Base-by-base conservation (phyloP, 2,888 invertebrate species). In the Rhabditoides inermis region DNA sequence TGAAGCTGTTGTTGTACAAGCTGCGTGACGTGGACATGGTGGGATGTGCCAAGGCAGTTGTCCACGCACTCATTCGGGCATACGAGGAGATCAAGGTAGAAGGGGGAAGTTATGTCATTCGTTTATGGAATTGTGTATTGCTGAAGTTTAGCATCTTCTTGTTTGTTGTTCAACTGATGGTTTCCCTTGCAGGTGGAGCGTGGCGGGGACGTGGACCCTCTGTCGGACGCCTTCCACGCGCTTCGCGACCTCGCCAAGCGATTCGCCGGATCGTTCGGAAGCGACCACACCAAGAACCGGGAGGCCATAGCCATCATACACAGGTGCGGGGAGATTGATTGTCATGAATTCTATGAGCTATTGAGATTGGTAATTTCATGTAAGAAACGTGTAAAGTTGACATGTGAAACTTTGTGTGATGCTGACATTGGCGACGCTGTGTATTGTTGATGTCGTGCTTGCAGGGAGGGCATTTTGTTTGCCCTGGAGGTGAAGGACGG, bases 11-110 rank as follows among this genome's bases (percentile, higher is more conserved):
- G 10, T 81, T 99, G 69, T 88, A 88, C 69, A 95, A 95, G 80
- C 90, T 92, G 12, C 84, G 95, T 65, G 98, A 99, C 81, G 90
- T 94, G 70, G 92, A 92, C 81, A 94, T 92, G 80, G 86, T 90
- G 37, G 88, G 87, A 77, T 94, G 92, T 79, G 90, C 95, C 6
- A 83, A 90, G 63, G 92, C 91, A 2, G 88, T 98, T 84, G 86
- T 89, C 63, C 82, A 88, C 51, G 90, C 91, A 76, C 84, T 98
- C 76, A 89, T 88, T 71, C 85, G 86, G 77, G 84, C 90, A 61
- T 95, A 88, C 81, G 82, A 84, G 58, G 88, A 88, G 61, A 80
- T 88, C 58, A 51, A 48, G 64, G 69, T 67, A 26, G 37, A 37
- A 32, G 48, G 6, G 15, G 32, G 32, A 32, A 7, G 10, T 32